Evolutionary conservation across 2,888 invertebrate species (phyloP), one percentile per base, ranked within the genome.

Genomic region (Phania funesta): DNA sequence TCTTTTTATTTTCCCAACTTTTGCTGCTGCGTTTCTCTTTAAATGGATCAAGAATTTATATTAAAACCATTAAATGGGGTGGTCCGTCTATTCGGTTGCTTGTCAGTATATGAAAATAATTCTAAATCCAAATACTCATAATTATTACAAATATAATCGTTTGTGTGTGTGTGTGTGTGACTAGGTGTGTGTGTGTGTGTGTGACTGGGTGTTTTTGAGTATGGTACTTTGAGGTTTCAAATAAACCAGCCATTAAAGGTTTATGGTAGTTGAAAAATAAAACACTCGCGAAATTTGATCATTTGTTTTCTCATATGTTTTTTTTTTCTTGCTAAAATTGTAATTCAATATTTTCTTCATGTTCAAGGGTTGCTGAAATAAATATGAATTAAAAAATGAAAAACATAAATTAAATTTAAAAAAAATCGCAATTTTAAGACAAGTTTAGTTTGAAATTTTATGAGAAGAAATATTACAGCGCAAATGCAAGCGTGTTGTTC

Each of bases 1-100:
- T 58, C 41, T 26, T 62, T 52, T 52, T 52, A 4, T 44, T 38
- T 29, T 56, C 48, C 54, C 26, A 6, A 29, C 26, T 58, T 38
- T 13, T n/a, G n/a, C 56, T 29, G 11, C 24, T 35, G 41, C 48
- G 6, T 67, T 67, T 65, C 18, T 22, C 35, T 46, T 56, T 74
- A 62, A 68, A 77, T 77, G 68, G 52, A 52, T 62, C 67, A 41
- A 60, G 60, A 48, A 20, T 50, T 76, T 77, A 67, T 68, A 60
- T 62, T 65, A 82, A 78, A 70, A 56, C 64, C 65, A 76, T 68
- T 77, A 73, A 78, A 78, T 74, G 78, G 82, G 82, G 82, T 82
- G 81, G 54, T 20, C 18, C 18, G 4, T 32, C 58, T 38, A 16
- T 44, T 73, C 41, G 50, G 7, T 46, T 22, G 54, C 54, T 62